A percentile compares a stretch with the other conserved stretches of the same genome.
These are phyloP conservation scores for Eremobia ochroleuca DNA, from an alignment of 2,888 invertebrate species.

Conservation along the genomic window DNA sequence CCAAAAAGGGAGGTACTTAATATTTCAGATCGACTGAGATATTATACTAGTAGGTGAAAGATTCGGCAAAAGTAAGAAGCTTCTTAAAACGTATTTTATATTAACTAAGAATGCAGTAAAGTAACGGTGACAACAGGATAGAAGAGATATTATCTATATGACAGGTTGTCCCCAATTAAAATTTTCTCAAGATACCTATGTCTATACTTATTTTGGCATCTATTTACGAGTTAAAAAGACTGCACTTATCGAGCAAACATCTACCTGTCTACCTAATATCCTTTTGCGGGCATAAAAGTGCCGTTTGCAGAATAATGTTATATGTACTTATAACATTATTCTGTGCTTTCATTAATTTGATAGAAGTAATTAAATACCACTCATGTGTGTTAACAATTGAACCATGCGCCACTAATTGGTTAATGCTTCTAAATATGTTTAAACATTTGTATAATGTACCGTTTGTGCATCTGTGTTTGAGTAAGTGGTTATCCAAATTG, in stretches of 20 bases:
- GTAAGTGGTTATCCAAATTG: not conserved
- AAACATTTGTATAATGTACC: conserved; percentile 14
- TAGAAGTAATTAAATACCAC: conserved; percentile 13
- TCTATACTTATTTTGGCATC: not conserved
- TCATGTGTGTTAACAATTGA: not conserved
- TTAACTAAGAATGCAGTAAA: not conserved
- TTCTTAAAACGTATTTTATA: not conserved
- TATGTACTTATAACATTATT: not conserved
- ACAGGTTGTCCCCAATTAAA: not conserved
- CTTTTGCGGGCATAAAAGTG: not conserved
- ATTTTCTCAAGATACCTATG: not conserved
- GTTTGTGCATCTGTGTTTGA: conserved; percentile 11
- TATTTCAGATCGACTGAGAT: conserved; percentile 42
- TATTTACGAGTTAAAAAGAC: not conserved
- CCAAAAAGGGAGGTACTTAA: conserved; percentile 59
- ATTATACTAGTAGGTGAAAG: conserved; percentile 2
- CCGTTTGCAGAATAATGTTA: not conserved
- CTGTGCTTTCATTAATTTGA: conserved; percentile 8
- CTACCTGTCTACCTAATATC: not conserved
- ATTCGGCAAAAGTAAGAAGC: not conserved
- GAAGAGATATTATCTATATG: not conserved
- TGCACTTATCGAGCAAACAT: not conserved
- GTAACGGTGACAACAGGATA: too few relatives aligned
- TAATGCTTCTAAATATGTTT: conserved; percentile 22
- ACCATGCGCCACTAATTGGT: conserved; percentile 22